Conservation (phyloP, 1,140 invertebrate genomes). For the Rhysida immarginata region DNA sequence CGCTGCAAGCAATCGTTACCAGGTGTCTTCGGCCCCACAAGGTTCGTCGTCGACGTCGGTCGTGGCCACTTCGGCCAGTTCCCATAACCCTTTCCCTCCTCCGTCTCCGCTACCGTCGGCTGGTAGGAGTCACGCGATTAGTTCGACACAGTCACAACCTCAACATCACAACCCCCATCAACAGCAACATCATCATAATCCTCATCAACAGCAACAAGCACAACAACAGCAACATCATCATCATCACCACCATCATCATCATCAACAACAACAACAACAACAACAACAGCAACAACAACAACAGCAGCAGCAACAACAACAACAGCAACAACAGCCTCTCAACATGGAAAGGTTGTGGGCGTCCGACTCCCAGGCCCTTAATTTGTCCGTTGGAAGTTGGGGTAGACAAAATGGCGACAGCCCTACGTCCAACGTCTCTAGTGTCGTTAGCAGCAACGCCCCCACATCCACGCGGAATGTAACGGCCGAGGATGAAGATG, state of each 20-base stretch:
- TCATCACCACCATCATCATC: conserved; percentile 15
- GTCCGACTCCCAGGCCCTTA: conserved; percentile 55
- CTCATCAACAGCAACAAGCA: no score
- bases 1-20: conserved; percentile 1
- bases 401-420: conserved; percentile 35
- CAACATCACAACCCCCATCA: conserved; percentile 9
- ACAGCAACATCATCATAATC: conserved; percentile 12
- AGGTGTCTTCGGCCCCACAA: conserved; percentile 1
- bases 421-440: conserved; percentile 19
- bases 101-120: background rate
- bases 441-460: background rate
- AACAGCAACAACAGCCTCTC: conserved; percentile 38
- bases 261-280: conserved; percentile 10
- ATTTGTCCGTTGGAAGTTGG: conserved; percentile 43
- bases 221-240: conserved; percentile 10
- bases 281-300: conserved; percentile 17
- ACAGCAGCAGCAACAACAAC: conserved; percentile 13
- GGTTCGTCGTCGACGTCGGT: background rate
- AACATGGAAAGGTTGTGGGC: conserved; percentile 86
- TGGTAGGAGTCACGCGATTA: background rate
- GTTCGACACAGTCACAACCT: background rate
- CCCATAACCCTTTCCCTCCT: no score
- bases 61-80: no score
- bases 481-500: conserved; percentile 43
- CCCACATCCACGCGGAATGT: conserved; percentile 1